Base-by-base conservation (phyloP, 2,797 vertebrate genomes). In the Lithobates pipiens region DNA sequence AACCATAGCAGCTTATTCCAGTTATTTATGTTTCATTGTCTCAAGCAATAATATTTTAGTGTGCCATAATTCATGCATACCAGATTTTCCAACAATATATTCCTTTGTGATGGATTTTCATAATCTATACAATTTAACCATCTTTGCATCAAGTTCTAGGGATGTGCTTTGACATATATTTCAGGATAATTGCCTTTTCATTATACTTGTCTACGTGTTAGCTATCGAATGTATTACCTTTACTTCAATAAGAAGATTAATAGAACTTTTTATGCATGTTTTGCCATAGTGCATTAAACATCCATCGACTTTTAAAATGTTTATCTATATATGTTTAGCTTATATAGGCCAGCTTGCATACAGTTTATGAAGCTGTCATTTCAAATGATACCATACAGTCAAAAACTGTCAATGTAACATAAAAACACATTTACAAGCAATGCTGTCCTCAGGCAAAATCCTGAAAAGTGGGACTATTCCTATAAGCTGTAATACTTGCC, bases 11-110 rank as follows among this genome's bases (percentile, higher is more conserved):
- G 57, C 34, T 75, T 44, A 65, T 75, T 71, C 29, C 34, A 77
- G 63, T 84, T 84, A 84, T 84, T 71, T 77, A 77, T 77, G 46
- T 36, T 46, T 65, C 34, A 77, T 77, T 84, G 70, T 70, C 29
- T 42, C 29, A 84, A 84, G 29, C 39, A 32, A 54, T 81, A 65
- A 72, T 39, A 61, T 73, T 72, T 72, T 42, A 81, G 69, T 73
- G 25, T 34, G 27, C 54, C 32, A 81, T 81, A 73, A 81, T 57
- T 80, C 78, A 80, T 34, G 32, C 57, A 68, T 39, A 57, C 46
- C 42, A 25, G 39, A 32, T 73, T 73, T 81, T 73, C 54, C 23
- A 72, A 63, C 32, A 72, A n/a, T 25, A 63, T 63, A 8, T 32
- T 81, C 54, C 54, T 71, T 34, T 42, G 69, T 73, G 69, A 81